Conservation (phyloP, 2,888 invertebrate genomes). For the Heliothis peltigera region DNA sequence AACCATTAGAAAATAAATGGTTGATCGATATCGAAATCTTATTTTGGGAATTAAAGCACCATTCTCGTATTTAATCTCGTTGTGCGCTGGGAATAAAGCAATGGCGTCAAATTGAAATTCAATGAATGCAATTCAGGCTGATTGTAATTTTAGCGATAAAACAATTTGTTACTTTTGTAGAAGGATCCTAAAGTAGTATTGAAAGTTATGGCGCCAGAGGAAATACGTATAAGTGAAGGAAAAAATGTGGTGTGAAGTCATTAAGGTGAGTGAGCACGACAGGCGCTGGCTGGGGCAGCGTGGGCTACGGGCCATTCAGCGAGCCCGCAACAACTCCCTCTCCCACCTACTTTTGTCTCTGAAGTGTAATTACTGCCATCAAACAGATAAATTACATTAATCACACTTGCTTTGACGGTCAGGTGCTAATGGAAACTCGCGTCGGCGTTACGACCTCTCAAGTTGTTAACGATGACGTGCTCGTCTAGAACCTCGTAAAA, state of each 20-base stretch:
- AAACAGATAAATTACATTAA: slow-evolving; percentile 86
- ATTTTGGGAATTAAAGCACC: slow-evolving; percentile 59
- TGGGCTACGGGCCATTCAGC: slow-evolving; percentile 20
- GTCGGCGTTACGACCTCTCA: slow-evolving; percentile 70
- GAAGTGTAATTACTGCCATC: slow-evolving; percentile 78
- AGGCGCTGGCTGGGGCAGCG: slow-evolving; percentile 38
- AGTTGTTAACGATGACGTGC: slow-evolving; percentile 66
- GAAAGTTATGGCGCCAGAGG: slow-evolving; percentile 11
- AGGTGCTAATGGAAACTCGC: slow-evolving; percentile 82
- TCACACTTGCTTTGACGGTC: slow-evolving; percentile 80
- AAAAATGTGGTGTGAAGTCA: slow-evolving; percentile 64
- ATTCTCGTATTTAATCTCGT: slow-evolving; percentile 56
- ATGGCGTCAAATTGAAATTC: slow-evolving; percentile 43
- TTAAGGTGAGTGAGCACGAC: slow-evolving; percentile 72
- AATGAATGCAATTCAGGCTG: slow-evolving; percentile 50
- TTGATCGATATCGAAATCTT: slow-evolving; percentile 67
- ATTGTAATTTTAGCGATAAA: slow-evolving; percentile 44
- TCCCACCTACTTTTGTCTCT: slow-evolving; percentile 68
- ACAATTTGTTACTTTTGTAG: slow-evolving; percentile 36
- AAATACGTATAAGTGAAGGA: slow-evolving; percentile 19
- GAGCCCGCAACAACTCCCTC: slow-evolving; percentile 46
- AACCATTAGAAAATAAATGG: slow-evolving; percentile 76
- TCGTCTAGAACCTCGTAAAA: slow-evolving; percentile 66
- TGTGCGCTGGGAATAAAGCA: slow-evolving; percentile 24
- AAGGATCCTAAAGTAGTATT: slow-evolving; percentile 26